A percentile compares a stretch with the other conserved stretches of the same genome.
phyloP scores from a whole-genome alignment of 1,140 invertebrate genomes.

The Trachymyrmex cornetzi region DNA sequence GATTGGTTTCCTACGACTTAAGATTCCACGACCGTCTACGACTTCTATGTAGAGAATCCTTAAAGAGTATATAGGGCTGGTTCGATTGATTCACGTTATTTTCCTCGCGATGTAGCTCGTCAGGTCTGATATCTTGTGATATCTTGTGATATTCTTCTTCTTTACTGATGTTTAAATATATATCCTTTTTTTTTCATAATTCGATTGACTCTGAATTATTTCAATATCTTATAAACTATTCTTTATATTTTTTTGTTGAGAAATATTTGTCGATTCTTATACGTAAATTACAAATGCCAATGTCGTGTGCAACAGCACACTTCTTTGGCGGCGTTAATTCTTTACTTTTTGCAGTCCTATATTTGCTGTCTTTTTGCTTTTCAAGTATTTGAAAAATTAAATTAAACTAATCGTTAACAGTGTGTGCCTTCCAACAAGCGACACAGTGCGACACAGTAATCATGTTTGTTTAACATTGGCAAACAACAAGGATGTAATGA shows the following conservation, averaged over 20 bases:
- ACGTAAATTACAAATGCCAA: background rate
- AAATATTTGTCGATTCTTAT: background rate
- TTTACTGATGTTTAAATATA: background rate
- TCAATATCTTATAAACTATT: background rate
- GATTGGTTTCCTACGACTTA: too few species aligned
- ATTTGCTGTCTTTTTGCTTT: background rate
- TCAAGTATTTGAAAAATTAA: background rate
- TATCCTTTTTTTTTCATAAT: background rate
- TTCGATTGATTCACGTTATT: background rate
- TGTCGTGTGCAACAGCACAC: background rate
- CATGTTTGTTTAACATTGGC: too few species aligned
- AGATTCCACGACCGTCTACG: too few species aligned
- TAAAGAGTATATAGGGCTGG: background rate
- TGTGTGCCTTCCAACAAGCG: too few species aligned
- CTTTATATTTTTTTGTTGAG: background rate
- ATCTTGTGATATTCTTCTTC: background rate
- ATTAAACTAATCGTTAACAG: background rate
- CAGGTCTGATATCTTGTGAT: conserved; percentile 16
- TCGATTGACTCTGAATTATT: background rate
- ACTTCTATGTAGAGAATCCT: too few species aligned
- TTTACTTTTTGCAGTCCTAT: background rate
- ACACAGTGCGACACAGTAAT: too few species aligned
- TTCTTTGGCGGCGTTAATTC: background rate
- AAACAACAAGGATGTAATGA: too few species aligned
- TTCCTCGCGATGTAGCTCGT: background rate